Base-by-base conservation (phyloP, 2,797 vertebrate genomes). In the Percopsis omiscomaycus region DNA sequence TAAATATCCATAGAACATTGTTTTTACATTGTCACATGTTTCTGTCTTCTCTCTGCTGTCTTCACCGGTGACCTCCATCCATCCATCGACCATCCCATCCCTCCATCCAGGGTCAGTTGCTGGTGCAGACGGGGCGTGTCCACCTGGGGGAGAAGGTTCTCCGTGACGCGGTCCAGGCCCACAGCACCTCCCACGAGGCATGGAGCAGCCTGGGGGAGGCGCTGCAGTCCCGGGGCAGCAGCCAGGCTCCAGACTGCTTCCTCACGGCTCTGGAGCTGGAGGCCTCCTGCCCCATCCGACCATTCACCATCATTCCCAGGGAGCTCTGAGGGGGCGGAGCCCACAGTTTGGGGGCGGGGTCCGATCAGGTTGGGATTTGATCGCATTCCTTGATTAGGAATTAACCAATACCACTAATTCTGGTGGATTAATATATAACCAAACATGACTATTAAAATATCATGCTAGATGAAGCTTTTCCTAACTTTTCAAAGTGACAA, bases 131-230 rank as follows among this genome's bases (percentile, higher is more conserved):
- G 3, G 96, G 93, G 32, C 93, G 93, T 8, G 86, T 88, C 58
- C 90, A 89, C 49, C 90, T 99, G 16, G 96, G 95, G 0, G 95
- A 98, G 90, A 98, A 98, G 81, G 91, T 98, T 60, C 90, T 98
- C 46, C 92, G 94, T 58, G 96, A 98, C 0, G 96, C 96, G 0
- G 91, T 98, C 74, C 93, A 84, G 78, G 80, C 92, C 59, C 94
- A 97, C 87, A 95, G 91, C 82, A 96, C 94, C 13, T 94, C 93
- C 56, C 97, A 99, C 0, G 91, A 93, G 69, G 96, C 96, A 0
- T 99, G 97, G 97, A 95, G 95, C 59, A 85, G 93, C 78, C 92
- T 99, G 42, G 97, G 97, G 0, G 93, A 98, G 80, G 96, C 96
- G 37, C 90, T 98, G 79, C 95, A 98, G 91, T 90, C 86, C 48